Conservation (phyloP, 2,888 invertebrate species). For the Polyommatus icarus region DNA sequence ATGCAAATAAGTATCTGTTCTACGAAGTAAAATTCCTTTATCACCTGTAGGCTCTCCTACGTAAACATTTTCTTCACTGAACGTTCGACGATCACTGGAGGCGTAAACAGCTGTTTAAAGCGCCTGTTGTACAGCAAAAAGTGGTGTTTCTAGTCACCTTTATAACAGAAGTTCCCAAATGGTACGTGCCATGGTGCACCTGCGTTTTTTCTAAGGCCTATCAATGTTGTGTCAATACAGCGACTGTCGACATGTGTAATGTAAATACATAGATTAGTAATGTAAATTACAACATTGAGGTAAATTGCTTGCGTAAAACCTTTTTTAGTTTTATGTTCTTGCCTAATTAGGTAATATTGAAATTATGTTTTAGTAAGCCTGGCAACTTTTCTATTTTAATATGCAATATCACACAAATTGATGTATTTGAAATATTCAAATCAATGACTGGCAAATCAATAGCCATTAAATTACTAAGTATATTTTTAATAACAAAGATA, state of each 20-base stretch:
- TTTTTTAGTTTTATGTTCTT: not conserved
- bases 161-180: slow-evolving; percentile 20
- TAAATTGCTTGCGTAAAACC: not conserved
- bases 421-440: too few species aligned
- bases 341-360: not conserved
- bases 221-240: slow-evolving; percentile 3
- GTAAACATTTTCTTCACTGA: not conserved
- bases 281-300: slow-evolving; percentile 14
- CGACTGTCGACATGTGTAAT: slow-evolving; percentile 18
- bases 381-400: not conserved
- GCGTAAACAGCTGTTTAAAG: not conserved
- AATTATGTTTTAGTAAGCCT: not conserved
- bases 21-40: not conserved
- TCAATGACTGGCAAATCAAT: not conserved
- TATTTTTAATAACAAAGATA: too few species aligned
- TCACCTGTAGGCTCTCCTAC: not conserved
- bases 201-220: slow-evolving; percentile 44
- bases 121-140: slow-evolving; percentile 10
- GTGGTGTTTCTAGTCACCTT: slow-evolving; percentile 17
- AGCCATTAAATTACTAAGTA: not conserved
- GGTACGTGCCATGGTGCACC: slow-evolving; percentile 40
- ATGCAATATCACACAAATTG: not conserved
- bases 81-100: not conserved
- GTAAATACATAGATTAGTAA: not conserved
- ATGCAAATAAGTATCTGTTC: not conserved